Evolutionary conservation across 2,888 invertebrate species (phyloP), one percentile per base, ranked within the genome.

Genomic region (Sialis fuliginosa): DNA sequence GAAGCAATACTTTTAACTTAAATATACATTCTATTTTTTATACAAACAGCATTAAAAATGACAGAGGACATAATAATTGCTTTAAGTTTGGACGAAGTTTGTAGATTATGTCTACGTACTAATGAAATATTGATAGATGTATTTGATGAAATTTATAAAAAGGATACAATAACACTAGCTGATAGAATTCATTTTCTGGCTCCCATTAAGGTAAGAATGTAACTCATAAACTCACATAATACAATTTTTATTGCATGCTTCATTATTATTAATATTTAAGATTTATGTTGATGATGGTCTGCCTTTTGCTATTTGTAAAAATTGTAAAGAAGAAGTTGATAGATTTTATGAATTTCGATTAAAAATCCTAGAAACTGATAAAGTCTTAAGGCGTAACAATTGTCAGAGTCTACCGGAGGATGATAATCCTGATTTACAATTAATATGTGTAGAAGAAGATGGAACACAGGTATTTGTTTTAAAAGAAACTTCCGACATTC

Each of bases 401-500:
- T 22, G 22, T 22, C 22, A 22, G 22, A 6, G 6, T 7, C 13
- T 22, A 12, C 12, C 30, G 1, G 6, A 6, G 2, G 46, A 32
- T 33, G 35, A 40, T 22, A 30, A 34, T 32, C 33, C 33, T 33
- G 39, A 40, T 32, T 37, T 46, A 37, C 30, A 40, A 9, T 40
- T 46, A 32, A 33, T 46, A 6, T 46, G 22, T n/a, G 40, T 40
- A 2, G 46, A 46, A 40, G 46, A 46, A 32, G 46, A 46, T 41
- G 46, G 46, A 9, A 46, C 46, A 7, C 40, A 46, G 41, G 46
- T 46, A 7, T 46, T 40, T 13, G 41, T 41, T 2, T 41, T 46
- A n/a, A 39, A 48, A 33, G 51, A 49, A 10, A 4, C 9, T n/a
- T 7, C 40, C 50, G 54, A 52, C 44, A 22, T 22, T 22, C 48